Evolutionary conservation across 2,888 invertebrate species (phyloP).

Genomic region (Sabatieria punctata): DNA sequence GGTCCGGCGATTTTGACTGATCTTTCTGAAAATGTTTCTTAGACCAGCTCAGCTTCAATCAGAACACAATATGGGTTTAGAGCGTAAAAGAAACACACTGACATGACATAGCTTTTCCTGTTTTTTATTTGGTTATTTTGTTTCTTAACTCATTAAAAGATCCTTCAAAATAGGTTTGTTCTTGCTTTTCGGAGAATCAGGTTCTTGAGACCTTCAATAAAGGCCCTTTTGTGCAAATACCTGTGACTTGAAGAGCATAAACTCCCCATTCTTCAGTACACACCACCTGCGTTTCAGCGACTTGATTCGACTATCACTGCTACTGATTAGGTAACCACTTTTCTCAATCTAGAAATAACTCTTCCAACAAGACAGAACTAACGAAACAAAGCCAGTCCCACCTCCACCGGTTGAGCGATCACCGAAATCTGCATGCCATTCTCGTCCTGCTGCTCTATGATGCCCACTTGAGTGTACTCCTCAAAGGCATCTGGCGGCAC

Average conservation of each 20-base stretch:
- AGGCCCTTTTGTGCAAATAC: no score
- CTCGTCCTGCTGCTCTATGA: constrained; percentile 37
- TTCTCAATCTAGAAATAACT: constrained; percentile 46
- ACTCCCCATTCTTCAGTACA: constrained; percentile 72
- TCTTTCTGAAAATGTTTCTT: constrained; percentile 21
- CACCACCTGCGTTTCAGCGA: constrained; percentile 94
- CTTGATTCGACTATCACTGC: constrained; percentile 73
- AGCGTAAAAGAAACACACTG: no score
- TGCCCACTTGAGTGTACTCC: constrained; percentile 43
- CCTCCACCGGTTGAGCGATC: not conserved
- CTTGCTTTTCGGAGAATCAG: no score
- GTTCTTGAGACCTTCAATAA: no score
- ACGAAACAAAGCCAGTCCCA: not conserved
- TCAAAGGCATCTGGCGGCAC: constrained; percentile 84
- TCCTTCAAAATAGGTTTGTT: no score
- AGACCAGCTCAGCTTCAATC: no score
- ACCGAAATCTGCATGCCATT: not conserved
- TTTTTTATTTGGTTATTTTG: no score
- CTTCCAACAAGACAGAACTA: not conserved
- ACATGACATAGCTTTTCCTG: no score
- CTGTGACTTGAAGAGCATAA: constrained; percentile 87
- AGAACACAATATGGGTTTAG: no score
- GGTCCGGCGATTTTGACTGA: constrained; percentile 16
- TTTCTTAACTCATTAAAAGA: no score
- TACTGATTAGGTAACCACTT: constrained; percentile 65